These are phyloP conservation scores for Delichon dasypus DNA, from an alignment of 2,797 vertebrate species.

Conservation along the genomic window DNA sequence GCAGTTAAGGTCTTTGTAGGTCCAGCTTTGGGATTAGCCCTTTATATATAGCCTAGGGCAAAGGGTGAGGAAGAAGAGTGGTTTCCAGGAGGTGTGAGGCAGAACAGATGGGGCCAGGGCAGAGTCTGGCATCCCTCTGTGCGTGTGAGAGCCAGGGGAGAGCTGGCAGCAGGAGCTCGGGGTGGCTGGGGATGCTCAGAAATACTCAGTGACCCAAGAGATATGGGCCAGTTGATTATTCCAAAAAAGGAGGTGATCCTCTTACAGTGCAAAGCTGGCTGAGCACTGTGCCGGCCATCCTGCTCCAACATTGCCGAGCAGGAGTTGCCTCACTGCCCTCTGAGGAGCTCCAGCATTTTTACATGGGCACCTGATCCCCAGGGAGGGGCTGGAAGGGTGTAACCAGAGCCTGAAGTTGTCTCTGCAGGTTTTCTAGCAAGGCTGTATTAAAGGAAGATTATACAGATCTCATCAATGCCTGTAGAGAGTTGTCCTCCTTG, in stretches of 20 bases:
- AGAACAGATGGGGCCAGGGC: background rate
- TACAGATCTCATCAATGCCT: slow-evolving; percentile 26
- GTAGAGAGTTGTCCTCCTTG: slow-evolving; percentile 34
- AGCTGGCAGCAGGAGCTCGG: background rate
- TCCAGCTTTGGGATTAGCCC: background rate
- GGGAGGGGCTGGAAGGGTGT: background rate
- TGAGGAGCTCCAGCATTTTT: background rate
- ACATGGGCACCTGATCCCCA: background rate
- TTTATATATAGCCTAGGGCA: background rate
- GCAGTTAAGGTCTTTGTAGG: background rate
- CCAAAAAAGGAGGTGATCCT: background rate
- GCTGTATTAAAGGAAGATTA: background rate
- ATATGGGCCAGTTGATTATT: fast-evolving
- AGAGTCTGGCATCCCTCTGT: background rate
- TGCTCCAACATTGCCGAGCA: background rate
- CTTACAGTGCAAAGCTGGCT: background rate
- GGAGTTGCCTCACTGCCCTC: background rate
- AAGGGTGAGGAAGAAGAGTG: background rate
- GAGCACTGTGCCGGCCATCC: fast-evolving
- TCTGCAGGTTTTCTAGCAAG: slow-evolving; percentile 46
- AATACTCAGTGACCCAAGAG: background rate
- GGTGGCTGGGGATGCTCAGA: background rate
- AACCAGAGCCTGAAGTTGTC: slow-evolving; percentile 40
- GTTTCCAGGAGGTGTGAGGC: background rate
- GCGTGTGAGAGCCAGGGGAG: background rate